Evolutionary conservation across 1,140 invertebrate genomes (phyloP).

Genomic region (Bombyx mori): ASM3026992v2 NC_085110.1:18332001-18332500

Average conservation of each 20-base stretch:
- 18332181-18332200: constrained; percentile 24
- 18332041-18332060: not conserved
- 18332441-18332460: not conserved
- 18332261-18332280: no score
- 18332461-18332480: not conserved
- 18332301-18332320: no score
- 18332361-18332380: no score
- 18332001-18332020: no score
- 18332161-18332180: constrained; percentile 21
- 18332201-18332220: constrained; percentile 40
- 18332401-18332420: no score
- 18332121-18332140: constrained; percentile 44
- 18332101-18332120: constrained; percentile 49
- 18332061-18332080: constrained; percentile 9
- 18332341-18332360: no score
- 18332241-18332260: no score
- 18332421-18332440: not conserved
- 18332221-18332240: not conserved
- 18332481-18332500: not conserved
- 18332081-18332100: constrained; percentile 34
- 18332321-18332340: no score
- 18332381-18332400: no score
- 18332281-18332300: no score
- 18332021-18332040: no score
- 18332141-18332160: constrained; percentile 27